Percentiles rank a stretch among this genome's conserved stretches.
These are phyloP conservation scores for Eubucco bourcierii DNA, from an alignment of 2,113 vertebrate genomes.

Conservation along the genomic window DNA sequence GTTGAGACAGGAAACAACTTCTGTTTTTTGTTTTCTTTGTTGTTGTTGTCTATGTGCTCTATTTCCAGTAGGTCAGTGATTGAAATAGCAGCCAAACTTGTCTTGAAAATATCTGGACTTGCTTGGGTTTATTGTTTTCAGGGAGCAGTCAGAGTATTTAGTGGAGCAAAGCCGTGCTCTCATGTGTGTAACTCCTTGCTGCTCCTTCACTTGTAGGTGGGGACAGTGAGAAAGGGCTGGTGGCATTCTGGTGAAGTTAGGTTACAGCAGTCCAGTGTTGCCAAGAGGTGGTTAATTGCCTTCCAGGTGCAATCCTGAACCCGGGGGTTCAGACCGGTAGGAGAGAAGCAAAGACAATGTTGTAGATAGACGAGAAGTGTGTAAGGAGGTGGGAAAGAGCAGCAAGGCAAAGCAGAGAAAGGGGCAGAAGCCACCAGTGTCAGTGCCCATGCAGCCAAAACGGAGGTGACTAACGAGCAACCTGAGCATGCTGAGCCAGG, in stretches of 20 bases:
- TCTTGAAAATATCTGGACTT: no score
- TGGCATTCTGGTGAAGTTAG: background rate
- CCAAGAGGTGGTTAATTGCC: background rate
- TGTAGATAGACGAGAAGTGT: background rate
- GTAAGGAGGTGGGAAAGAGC: background rate
- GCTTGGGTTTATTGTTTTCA: no score
- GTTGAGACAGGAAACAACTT: no score
- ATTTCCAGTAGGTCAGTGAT: no score
- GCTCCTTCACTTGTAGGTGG: no score
- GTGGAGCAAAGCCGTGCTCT: no score
- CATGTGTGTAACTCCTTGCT: no score
- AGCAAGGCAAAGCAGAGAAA: background rate
- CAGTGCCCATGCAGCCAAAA: background rate
- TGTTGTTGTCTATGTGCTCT: no score
- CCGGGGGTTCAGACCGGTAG: background rate
- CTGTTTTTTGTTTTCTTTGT: no score
- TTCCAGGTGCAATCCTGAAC: background rate
- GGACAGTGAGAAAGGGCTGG: background rate
- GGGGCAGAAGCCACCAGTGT: background rate
- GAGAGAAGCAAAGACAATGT: background rate
- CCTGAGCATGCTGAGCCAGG: background rate
- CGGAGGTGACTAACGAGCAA: background rate
- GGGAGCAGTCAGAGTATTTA: no score
- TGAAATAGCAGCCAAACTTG: no score
- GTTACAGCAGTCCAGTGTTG: background rate